Conservation (phyloP, 1,140 invertebrate species). For the Apis cerana region DNA sequence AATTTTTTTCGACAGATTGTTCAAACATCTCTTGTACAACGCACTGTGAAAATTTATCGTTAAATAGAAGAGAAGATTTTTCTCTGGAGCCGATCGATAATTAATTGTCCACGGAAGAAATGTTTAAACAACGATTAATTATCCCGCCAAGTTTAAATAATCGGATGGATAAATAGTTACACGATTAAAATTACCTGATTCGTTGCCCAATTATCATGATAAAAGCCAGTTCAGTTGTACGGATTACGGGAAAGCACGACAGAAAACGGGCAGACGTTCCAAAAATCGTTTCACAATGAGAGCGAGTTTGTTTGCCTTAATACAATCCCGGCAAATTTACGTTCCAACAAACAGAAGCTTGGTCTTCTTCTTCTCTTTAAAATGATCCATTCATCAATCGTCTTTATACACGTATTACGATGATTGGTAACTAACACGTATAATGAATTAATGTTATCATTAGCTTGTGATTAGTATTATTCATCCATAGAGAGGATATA, state of each 20-base stretch:
- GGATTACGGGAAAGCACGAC: background rate
- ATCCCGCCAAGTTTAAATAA: slow-evolving; percentile 2
- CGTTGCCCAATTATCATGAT: slow-evolving; percentile 16
- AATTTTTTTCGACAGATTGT: too few relatives aligned
- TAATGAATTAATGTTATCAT: too few relatives aligned
- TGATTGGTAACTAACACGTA: too few relatives aligned
- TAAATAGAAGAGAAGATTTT: background rate
- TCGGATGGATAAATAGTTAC: slow-evolving; percentile 1
- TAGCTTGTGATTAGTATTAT: too few relatives aligned
- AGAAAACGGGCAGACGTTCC: background rate
- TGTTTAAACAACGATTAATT: slow-evolving; percentile 4
- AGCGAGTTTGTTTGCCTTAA: background rate
- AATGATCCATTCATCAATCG: too few relatives aligned
- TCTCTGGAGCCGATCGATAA: background rate
- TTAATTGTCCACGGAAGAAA: background rate
- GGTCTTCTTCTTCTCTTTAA: too few relatives aligned
- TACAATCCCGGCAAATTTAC: slow-evolving; percentile 14
- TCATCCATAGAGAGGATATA: too few relatives aligned
- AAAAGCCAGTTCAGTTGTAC: background rate
- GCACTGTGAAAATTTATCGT: too few relatives aligned
- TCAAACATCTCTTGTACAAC: too few relatives aligned
- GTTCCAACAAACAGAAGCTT: background rate
- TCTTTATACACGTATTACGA: too few relatives aligned
- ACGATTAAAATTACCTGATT: slow-evolving; percentile 5
- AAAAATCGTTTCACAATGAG: background rate